Evolutionary conservation across 2,113 vertebrate species (phyloP), one percentile per base, ranked within the genome.

Genomic region (Oncorhynchus nerka): DNA sequence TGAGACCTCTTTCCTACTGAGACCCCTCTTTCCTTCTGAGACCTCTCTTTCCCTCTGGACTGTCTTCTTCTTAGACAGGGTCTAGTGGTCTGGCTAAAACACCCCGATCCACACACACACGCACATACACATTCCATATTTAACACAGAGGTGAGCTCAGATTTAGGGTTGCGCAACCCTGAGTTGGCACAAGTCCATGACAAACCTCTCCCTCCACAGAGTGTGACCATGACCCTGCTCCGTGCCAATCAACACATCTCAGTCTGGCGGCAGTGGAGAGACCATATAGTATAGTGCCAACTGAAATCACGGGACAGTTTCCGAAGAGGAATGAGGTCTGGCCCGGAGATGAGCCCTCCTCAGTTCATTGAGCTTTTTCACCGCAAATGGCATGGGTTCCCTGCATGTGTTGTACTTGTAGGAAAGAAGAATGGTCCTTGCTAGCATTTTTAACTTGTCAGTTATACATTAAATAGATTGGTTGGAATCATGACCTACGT

Each of bases 191-290:
- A 15, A 45, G 22, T 49, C 68, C 68, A 70, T 32, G 5, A 30
- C n/a, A 49, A 70, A 70, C 68, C 32, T 45, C 39, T 30, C 11
- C 28, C 12, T 20, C 48, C 13, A 9, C 32, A 39, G 68, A 39
- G 68, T 69, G 68, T 16, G 30, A 39, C 32, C 45, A 15, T 24
- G 45, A 76, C 68, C 71, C 64, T 78, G 62, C 8, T 1, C 73
- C 0, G 74, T 81, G 89, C 87, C 84, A 87, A 82, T 2, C 49
- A 81, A 86, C 81, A 89, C 90, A 88, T 77, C 75, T 81, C 26
- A 32, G 75, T 15, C 16, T 55, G 51, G 84, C 74, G 61, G 81
- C 69, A 68, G 74, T 68, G 71, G 77, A 83, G 78, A 84, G 69
- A 73, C 19, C 65, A 4, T 55, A 55, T 15, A 55, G 51, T 55